Conservation (phyloP, 2,797 vertebrate species). For the Pseudopleuronectes americanus region DNA sequence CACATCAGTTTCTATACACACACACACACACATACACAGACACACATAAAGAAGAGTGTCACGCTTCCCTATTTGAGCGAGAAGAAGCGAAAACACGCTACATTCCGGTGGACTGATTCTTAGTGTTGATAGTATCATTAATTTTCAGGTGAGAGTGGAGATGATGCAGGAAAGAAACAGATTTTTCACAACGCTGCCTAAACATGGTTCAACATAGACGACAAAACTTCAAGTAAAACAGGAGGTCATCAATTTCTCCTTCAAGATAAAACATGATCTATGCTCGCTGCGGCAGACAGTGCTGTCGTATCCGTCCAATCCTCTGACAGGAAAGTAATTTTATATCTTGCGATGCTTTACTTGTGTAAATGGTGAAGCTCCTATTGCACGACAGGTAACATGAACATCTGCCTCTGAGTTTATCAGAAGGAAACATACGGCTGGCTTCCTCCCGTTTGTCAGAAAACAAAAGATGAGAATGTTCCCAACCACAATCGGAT, state of each 20-base stretch:
- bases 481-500: constrained; percentile 26
- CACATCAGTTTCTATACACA: constrained; percentile 46
- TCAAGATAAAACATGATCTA: constrained; percentile 25
- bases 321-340: constrained; percentile 9
- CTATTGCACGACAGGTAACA: constrained; percentile 39
- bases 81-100: constrained; percentile 37
- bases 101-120: constrained; percentile 73
- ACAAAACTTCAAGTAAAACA: constrained; percentile 53
- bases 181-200: constrained; percentile 35
- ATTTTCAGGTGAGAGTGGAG: constrained; percentile 39
- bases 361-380: constrained; percentile 18
- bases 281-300: constrained; percentile 36
- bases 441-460: constrained; percentile 19
- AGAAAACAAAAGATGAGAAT: constrained; percentile 23
- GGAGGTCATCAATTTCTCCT: constrained; percentile 23
- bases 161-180: constrained; percentile 23
- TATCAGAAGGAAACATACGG: constrained; percentile 28
- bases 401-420: constrained; percentile 6
- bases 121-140: constrained; percentile 49
- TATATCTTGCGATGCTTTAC: neutral
- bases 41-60: constrained; percentile 1
- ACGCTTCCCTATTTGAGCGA: constrained; percentile 19
- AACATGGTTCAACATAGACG: constrained; percentile 36
- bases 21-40: neutral
- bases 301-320: constrained; percentile 14